Conservation (phyloP, 2,113 vertebrate genomes). For the Dendrocopos noguchii region DNA sequence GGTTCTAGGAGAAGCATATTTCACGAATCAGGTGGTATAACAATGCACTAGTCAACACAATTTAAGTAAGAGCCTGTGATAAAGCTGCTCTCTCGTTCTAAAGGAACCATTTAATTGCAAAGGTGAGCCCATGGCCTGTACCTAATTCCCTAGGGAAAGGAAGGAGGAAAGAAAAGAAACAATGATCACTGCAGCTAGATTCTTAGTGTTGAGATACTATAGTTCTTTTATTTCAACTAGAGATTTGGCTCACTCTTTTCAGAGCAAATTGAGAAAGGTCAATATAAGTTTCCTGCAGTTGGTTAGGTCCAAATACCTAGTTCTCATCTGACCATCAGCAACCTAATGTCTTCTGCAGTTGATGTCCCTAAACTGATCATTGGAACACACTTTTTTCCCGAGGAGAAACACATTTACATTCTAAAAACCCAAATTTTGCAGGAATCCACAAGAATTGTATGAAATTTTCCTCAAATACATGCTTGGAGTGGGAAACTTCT, state of each 20-base stretch:
- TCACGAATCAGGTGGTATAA: background rate
- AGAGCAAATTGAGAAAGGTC: background rate
- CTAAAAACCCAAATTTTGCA: background rate
- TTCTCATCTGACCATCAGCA: background rate
- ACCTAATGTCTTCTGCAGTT: background rate
- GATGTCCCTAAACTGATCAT: background rate
- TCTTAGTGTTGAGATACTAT: background rate
- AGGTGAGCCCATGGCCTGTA: background rate
- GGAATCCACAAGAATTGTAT: background rate
- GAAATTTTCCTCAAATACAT: background rate
- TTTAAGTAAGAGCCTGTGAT: background rate
- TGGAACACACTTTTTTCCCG: background rate
- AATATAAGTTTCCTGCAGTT: background rate
- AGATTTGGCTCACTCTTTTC: background rate
- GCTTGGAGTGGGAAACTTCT: background rate
- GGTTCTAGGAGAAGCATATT: background rate
- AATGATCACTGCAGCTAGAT: background rate
- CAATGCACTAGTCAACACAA: background rate
- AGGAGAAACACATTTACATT: background rate
- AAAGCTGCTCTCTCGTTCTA: background rate
- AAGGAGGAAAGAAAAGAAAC: background rate
- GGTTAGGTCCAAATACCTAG: background rate
- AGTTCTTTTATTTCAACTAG: background rate
- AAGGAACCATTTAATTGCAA: background rate
- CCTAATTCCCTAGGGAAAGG: background rate